A percentile compares a stretch with the other conserved stretches of the same genome.
Evolutionary conservation across 2,797 vertebrate genomes (phyloP).

Genomic region (Melanotaenia maccullochi): DNA sequence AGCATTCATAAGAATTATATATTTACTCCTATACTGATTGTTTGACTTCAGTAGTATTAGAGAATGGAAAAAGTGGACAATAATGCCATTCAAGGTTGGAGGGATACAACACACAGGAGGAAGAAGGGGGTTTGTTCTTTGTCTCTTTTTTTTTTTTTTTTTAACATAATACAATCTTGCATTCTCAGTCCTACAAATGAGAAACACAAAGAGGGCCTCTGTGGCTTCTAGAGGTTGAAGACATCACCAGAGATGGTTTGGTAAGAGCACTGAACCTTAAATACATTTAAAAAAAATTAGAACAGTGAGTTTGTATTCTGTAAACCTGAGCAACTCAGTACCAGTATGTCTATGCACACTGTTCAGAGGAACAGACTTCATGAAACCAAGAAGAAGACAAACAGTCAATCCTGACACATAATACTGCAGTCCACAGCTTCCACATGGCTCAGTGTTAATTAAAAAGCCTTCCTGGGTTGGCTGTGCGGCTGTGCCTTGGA

Average conservation of each 20-base stretch:
- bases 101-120: constrained; percentile 36
- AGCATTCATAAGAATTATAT: constrained; percentile 66
- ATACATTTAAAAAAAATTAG: constrained; percentile 9
- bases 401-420: constrained; percentile 76
- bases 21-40: constrained; percentile 78
- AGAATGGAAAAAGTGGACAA: constrained; percentile 64
- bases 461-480: constrained; percentile 71
- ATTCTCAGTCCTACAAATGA: background rate
- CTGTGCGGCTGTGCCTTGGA: constrained; percentile 60
- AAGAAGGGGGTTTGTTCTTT: background rate
- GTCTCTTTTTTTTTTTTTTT: background rate
- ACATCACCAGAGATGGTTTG: constrained; percentile 18
- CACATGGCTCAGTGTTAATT: constrained; percentile 83
- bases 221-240: background rate
- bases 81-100: constrained; percentile 23
- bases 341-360: constrained; percentile 18
- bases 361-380: constrained; percentile 28
- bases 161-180: background rate
- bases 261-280: constrained; percentile 4
- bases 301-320: constrained; percentile 18
- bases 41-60: constrained; percentile 87
- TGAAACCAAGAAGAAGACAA: constrained; percentile 48
- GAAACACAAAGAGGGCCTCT: background rate
- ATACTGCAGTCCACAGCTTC: constrained; percentile 65
- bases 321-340: constrained; percentile 73